Base-by-base conservation (phyloP, 1,140 invertebrate species). In the Leptopilina boulardi region DNA sequence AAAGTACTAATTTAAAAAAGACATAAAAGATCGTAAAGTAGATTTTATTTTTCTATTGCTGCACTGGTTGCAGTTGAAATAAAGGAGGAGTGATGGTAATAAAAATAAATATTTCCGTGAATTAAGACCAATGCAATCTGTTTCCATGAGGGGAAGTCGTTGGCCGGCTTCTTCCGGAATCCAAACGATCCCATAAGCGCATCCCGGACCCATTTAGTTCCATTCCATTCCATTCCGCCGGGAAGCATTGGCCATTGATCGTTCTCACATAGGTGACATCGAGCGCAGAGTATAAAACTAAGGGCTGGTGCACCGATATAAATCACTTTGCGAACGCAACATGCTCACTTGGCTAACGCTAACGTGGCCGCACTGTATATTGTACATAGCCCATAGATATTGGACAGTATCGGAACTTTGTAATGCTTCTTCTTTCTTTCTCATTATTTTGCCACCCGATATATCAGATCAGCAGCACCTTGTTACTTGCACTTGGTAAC, bases 381-480 rank as follows among this genome's bases (percentile, higher is more conserved):
- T 21, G 18, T 74, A 38, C 19, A 51, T 71, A 41, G 70, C 4
- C 18, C 38, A 42, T 44, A 42, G 71, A 42, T 44, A 51, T 34
- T 38, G 26, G 51, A 56, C 51, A 73, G 23, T 56, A 56, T 56
- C 30, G 59, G 21, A 30, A 30, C 11, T n/a, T n/a, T 5, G 56
- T 56, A 47, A 41, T 70, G 51, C 21, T 21, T 30, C 54, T 26
- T n/a, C 54, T 26, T n/a, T 56, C 73, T 26, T 74, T 54, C 44
- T 30, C 42, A 34, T 54, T 56, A 30, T 44, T 51, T 19, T 41
- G 23, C 66, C 44, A 73, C 71, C 78, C 70, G 75, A 51, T 70
- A 47, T 74, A 80, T 73, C 81, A 79, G 81, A 73, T 78, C 75
- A 77, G 70, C 81, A 70, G 77, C 83, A 81, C 78, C 80, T 84